phyloP scores from a whole-genome alignment of 2,113 vertebrate genomes.

The Erpornis zantholeuca region DNA sequence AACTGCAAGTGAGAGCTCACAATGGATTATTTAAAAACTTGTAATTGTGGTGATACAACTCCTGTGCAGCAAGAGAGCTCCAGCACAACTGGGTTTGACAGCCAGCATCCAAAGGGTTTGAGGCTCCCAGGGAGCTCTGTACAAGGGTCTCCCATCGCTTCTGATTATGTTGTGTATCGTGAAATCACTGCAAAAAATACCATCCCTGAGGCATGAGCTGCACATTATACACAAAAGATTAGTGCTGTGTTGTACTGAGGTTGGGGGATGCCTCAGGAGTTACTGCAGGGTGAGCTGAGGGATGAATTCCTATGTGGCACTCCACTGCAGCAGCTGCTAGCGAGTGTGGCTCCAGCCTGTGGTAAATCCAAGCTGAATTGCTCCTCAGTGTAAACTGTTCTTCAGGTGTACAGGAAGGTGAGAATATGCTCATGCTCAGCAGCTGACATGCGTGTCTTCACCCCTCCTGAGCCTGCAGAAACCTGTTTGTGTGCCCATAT shows the following conservation, averaged over 20 bases:
- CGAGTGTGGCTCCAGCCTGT: fast-evolving
- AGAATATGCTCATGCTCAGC: background rate
- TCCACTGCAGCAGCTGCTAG: background rate
- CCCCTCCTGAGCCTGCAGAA: background rate
- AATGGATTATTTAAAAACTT: conserved; percentile 10
- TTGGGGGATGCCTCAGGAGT: background rate
- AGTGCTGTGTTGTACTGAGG: background rate
- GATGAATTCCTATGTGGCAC: background rate
- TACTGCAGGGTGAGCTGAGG: background rate
- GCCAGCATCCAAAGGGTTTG: background rate
- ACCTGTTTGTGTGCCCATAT: background rate
- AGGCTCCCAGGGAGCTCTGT: background rate
- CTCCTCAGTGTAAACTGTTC: background rate
- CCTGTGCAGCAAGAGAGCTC: background rate
- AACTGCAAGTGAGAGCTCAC: background rate
- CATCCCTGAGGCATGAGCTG: background rate
- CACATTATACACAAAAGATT: background rate
- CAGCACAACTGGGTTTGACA: background rate
- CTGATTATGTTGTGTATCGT: background rate
- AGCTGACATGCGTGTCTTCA: background rate
- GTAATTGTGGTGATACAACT: background rate
- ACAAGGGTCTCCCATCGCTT: background rate
- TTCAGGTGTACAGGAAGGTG: background rate
- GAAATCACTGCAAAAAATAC: background rate
- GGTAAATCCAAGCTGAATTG: background rate